phyloP scores from a whole-genome alignment of 2,888 invertebrate genomes.

The Bimastos eiseni region DNA sequence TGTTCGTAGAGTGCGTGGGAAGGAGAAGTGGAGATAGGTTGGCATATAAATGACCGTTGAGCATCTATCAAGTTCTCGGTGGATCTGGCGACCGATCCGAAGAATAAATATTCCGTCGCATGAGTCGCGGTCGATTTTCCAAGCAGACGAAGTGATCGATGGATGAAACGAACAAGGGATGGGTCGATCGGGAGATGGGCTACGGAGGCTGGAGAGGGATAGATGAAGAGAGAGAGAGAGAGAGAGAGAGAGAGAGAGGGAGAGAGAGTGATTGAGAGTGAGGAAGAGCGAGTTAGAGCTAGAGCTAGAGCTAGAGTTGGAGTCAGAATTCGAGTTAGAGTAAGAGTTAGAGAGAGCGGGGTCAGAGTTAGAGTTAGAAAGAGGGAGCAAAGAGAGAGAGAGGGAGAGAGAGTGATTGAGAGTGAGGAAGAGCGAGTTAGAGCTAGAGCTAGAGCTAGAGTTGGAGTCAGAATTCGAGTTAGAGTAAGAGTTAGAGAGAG shows the following conservation, averaged over 20 bases:
- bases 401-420: too few species aligned
- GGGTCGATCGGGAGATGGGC: neutral
- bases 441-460: too few species aligned
- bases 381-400: too few species aligned
- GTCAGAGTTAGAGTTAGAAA: too few species aligned
- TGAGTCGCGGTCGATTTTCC: neutral
- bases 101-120: neutral
- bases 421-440: too few species aligned
- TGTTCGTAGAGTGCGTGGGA: neutral
- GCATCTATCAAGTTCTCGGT: neutral
- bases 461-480: too few species aligned
- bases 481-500: too few species aligned
- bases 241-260: neutral
- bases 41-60: neutral
- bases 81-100: neutral
- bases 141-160: neutral
- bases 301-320: too few species aligned
- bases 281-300: too few species aligned
- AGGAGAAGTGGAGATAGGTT: neutral
- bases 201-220: neutral
- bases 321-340: too few species aligned
- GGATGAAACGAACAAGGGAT: neutral
- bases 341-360: too few species aligned
- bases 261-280: neutral
- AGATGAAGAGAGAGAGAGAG: too few species aligned